phyloP scores from a whole-genome alignment of 2,888 invertebrate species.

The Scaptomyza parva region DNA sequence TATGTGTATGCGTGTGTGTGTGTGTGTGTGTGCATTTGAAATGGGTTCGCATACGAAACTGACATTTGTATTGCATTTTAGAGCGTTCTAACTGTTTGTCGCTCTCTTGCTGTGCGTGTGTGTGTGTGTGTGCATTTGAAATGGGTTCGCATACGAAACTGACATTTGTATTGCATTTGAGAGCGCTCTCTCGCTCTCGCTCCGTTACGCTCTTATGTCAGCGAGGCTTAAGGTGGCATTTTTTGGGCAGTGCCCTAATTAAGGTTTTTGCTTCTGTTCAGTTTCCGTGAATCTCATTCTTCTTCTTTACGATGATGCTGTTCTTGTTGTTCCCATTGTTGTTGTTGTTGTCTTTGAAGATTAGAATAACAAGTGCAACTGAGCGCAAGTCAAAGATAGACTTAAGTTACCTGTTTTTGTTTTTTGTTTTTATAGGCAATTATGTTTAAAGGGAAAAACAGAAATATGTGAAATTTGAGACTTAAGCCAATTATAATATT shows the following conservation, averaged over 20 bases:
- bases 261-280: slow-evolving; percentile 42
- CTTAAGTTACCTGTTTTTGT: background rate
- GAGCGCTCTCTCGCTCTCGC: background rate
- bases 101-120: too few relatives aligned
- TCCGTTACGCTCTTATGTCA: slow-evolving; percentile 27
- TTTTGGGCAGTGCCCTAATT: slow-evolving; percentile 53
- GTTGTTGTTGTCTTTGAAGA: background rate
- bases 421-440: slow-evolving; percentile 4
- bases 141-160: slow-evolving; percentile 50
- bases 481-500: background rate
- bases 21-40: slow-evolving; percentile 37
- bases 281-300: background rate
- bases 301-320: background rate
- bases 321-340: too few relatives aligned
- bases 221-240: slow-evolving; percentile 46
- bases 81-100: too few relatives aligned
- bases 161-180: too few relatives aligned
- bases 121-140: slow-evolving; percentile 37
- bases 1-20: slow-evolving; percentile 11
- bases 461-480: background rate
- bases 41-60: slow-evolving; percentile 48
- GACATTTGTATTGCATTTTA: slow-evolving; percentile 33
- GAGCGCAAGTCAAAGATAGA: slow-evolving; percentile 8
- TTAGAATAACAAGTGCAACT: slow-evolving; percentile 18
- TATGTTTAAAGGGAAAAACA: background rate